Percentiles rank a stretch among this genome's conserved stretches.
These are phyloP conservation scores for Meloidogyne hapla DNA, from an alignment of 1,140 invertebrate species.

Conservation along the genomic window DNA sequence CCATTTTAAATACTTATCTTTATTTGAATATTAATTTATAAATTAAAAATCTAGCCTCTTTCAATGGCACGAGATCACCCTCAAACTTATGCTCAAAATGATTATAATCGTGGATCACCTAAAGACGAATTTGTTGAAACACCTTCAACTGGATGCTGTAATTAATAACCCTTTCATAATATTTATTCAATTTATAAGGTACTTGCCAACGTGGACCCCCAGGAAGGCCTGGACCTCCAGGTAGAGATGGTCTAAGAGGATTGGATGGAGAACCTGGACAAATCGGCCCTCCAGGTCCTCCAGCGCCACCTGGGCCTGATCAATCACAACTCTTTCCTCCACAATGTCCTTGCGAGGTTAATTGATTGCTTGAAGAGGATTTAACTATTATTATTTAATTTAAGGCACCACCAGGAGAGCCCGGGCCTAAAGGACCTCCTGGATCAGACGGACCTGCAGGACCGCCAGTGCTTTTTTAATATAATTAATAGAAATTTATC, in stretches of 20 bases:
- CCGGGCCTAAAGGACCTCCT: constrained; percentile 37
- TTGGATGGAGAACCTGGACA: constrained; percentile 52
- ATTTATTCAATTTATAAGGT: constrained; percentile 8
- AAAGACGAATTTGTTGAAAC: constrained; percentile 56
- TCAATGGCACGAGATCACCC: constrained; percentile 15
- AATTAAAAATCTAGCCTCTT: neutral
- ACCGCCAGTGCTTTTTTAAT: constrained; percentile 34
- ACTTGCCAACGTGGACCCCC: constrained; percentile 52
- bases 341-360: constrained; percentile 54
- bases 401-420: constrained; percentile 24
- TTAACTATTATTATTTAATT: neutral
- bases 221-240: constrained; percentile 46
- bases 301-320: constrained; percentile 48
- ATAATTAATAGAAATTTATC: neutral
- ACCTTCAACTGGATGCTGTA: constrained; percentile 55
- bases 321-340: constrained; percentile 44
- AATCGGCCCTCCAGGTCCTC: constrained; percentile 48
- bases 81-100: constrained; percentile 12
- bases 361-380: neutral
- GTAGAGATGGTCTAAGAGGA: constrained; percentile 47
- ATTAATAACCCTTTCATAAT: too few species aligned
- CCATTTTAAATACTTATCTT: too few species aligned
- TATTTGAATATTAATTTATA: neutral
- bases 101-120: constrained; percentile 10
- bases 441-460: constrained; percentile 45